phyloP scores from a whole-genome alignment of 2,888 invertebrate species.

The Podabrus alpinus region DNA sequence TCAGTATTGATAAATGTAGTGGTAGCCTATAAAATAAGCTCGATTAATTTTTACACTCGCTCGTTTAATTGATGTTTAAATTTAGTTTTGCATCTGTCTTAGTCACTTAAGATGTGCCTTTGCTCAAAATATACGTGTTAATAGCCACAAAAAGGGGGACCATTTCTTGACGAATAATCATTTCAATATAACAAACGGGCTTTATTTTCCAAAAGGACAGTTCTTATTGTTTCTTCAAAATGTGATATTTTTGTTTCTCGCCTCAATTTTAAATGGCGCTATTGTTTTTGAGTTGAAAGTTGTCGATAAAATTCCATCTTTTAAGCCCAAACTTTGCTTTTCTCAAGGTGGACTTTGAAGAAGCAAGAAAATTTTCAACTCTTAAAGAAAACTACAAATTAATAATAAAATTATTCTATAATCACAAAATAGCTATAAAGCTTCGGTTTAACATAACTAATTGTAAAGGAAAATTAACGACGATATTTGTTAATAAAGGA shows the following conservation, averaged over 20 bases:
- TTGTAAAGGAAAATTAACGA: neutral
- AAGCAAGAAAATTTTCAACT: neutral
- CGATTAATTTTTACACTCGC: neutral
- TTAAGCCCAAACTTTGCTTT: no score
- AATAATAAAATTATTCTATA: no score
- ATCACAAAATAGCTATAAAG: no score
- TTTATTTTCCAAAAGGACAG: neutral
- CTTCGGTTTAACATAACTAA: no score
- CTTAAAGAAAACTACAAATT: no score
- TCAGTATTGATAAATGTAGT: neutral
- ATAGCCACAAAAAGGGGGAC: conserved; percentile 23
- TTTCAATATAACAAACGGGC: neutral
- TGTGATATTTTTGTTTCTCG: no score
- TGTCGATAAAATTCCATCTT: no score
- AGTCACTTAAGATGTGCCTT: conserved; percentile 23
- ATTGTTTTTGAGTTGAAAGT: no score
- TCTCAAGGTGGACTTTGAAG: neutral
- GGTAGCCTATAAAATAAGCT: neutral
- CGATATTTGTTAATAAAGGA: neutral
- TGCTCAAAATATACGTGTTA: conserved; percentile 17
- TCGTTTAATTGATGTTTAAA: neutral
- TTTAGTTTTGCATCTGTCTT: neutral
- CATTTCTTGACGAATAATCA: conserved; percentile 4
- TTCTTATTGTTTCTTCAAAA: neutral
- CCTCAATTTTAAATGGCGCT: no score